These are phyloP conservation scores for Neoarius graeffei DNA, from an alignment of 2,113 vertebrate species.

Conservation along the genomic window DNA sequence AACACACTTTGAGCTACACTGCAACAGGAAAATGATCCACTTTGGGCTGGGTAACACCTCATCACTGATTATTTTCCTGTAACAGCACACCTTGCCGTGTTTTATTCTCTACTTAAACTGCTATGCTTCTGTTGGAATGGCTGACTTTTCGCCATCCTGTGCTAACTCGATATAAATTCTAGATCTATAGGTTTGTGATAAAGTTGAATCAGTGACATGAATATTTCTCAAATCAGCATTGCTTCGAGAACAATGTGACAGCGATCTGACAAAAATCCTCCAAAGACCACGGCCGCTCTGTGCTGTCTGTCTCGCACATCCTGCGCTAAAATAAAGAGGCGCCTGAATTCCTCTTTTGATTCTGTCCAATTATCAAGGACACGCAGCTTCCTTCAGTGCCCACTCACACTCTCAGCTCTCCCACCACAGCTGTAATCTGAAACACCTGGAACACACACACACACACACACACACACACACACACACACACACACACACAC, in stretches of 20 bases:
- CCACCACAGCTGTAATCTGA: constrained; percentile 40
- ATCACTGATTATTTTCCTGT: neutral
- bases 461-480: constrained; percentile 56
- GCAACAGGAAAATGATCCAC: neutral
- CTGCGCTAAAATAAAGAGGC: constrained; percentile 21
- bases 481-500: constrained; percentile 54
- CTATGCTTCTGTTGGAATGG: neutral
- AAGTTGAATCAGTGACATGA: neutral
- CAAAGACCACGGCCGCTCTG: neutral
- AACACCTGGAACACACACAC: constrained; percentile 24
- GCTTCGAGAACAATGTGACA: neutral
- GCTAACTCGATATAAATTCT: neutral
- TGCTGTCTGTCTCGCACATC: constrained; percentile 19
- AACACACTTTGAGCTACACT: neutral
- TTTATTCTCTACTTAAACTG: neutral
- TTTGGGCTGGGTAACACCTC: neutral
- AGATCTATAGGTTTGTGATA: neutral
- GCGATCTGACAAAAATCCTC: constrained; percentile 7
- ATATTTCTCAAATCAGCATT: neutral
- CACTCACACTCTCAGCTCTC: constrained; percentile 25
- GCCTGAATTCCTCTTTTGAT: constrained; percentile 39
- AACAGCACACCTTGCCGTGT: neutral
- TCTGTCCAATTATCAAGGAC: constrained; percentile 50
- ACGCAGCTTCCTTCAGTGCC: constrained; percentile 41
- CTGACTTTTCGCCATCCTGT: neutral